phyloP scores from a whole-genome alignment of 2,797 vertebrate species.

The Picus viridis region DNA sequence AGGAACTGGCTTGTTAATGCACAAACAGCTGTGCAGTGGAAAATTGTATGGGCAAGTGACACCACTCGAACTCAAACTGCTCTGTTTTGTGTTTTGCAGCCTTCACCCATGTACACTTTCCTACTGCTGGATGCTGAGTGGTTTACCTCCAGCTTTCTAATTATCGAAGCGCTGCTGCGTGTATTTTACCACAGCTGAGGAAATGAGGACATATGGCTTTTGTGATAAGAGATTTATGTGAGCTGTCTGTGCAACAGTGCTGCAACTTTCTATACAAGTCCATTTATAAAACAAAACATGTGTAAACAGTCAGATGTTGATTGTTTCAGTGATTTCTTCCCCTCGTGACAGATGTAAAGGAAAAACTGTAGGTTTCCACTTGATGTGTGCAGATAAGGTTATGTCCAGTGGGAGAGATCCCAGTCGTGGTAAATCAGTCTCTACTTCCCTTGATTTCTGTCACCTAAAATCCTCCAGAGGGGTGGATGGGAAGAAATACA shows the following conservation, averaged over 20 bases:
- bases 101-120: slow-evolving; percentile 47
- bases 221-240: slow-evolving; percentile 65
- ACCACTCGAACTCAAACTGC: neutral
- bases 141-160: slow-evolving; percentile 66
- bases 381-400: slow-evolving; percentile 5
- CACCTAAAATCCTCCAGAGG: neutral
- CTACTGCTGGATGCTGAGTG: slow-evolving; percentile 19
- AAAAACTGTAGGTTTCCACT: slow-evolving; percentile 60
- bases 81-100: slow-evolving; percentile 20
- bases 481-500: neutral
- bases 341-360: slow-evolving; percentile 60
- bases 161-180: neutral
- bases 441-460: neutral
- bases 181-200: slow-evolving; percentile 32
- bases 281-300: slow-evolving; percentile 63
- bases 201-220: slow-evolving; percentile 72
- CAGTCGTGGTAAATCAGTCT: neutral
- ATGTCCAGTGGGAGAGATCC: neutral
- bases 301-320: slow-evolving; percentile 62
- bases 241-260: slow-evolving; percentile 16
- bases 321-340: slow-evolving; percentile 53
- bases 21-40: neutral
- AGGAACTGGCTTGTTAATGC: neutral
- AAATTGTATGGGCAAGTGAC: neutral
- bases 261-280: slow-evolving; percentile 58